phyloP scores from a whole-genome alignment of 1,140 invertebrate genomes.

The Drosophila willistoni region DNA sequence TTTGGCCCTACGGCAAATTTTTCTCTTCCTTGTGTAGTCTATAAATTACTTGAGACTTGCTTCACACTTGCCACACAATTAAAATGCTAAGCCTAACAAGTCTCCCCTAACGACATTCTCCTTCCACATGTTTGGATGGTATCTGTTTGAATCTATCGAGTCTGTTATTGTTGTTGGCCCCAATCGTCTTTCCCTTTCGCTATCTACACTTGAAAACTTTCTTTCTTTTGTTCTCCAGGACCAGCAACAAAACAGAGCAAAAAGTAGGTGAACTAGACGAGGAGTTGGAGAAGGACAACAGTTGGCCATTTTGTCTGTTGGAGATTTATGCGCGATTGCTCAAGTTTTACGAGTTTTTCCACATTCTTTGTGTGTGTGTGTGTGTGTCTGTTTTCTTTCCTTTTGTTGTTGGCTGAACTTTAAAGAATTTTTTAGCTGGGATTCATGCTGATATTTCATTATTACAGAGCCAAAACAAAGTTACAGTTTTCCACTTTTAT shows the following conservation, averaged over 20 bases:
- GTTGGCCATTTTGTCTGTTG: constrained; percentile 59
- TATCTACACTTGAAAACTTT: background rate
- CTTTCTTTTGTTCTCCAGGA: background rate
- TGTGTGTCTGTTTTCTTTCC: background rate
- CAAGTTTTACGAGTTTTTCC: constrained; percentile 52
- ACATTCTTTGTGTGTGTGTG: constrained; percentile 4
- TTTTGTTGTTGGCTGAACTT: constrained; percentile 16
- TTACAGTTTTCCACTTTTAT: constrained; percentile 36
- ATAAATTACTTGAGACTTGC: constrained; percentile 3
- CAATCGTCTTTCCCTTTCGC: background rate
- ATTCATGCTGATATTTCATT: constrained; percentile 19
- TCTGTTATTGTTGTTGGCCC: constrained; percentile 8
- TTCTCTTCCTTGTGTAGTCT: background rate
- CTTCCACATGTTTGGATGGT: background rate
- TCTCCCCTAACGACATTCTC: background rate
- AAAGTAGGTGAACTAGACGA: background rate
- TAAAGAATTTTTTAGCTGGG: constrained; percentile 19
- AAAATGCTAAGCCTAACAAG: constrained; percentile 6
- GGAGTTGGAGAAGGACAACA: constrained; percentile 13
- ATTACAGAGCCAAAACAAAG: constrained; percentile 17
- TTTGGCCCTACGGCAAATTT: background rate
- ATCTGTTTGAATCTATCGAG: constrained; percentile 8
- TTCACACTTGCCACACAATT: constrained; percentile 6
- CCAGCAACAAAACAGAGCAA: background rate
- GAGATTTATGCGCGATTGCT: constrained; percentile 62